Conservation (phyloP, 2,113 vertebrate species). For the Odontophorus gujanensis region DNA sequence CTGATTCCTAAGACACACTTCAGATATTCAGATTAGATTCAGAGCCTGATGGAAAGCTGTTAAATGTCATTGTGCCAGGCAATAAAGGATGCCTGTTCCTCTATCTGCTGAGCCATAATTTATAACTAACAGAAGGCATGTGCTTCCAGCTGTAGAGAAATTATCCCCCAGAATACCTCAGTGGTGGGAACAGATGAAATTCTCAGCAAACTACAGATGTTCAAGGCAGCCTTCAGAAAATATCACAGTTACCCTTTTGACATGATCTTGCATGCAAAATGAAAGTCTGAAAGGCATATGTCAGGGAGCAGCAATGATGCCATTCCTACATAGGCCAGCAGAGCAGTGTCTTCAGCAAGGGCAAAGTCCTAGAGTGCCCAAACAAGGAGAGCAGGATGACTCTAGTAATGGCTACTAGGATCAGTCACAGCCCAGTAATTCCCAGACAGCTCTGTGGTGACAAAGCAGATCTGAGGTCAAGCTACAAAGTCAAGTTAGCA, state of each 20-base stretch:
- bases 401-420: rapidly evolving
- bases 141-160: neutral
- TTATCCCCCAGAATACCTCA: neutral
- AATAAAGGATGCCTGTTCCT: neutral
- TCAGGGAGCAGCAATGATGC: neutral
- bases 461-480: neutral
- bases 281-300: neutral
- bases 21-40: neutral
- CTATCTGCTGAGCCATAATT: neutral
- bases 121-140: neutral
- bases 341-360: neutral
- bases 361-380: neutral
- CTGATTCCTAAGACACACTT: neutral
- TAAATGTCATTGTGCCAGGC: neutral
- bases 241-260: neutral
- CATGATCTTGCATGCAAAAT: neutral
- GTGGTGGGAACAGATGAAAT: neutral
- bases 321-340: neutral
- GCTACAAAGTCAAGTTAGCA: neutral
- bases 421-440: neutral
- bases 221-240: neutral
- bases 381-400: neutral
- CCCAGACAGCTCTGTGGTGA: neutral
- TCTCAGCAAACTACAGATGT: neutral
- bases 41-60: neutral